These are phyloP conservation scores for Styela clava DNA, from an alignment of 23 tunicate species.

Conservation along the genomic window DNA sequence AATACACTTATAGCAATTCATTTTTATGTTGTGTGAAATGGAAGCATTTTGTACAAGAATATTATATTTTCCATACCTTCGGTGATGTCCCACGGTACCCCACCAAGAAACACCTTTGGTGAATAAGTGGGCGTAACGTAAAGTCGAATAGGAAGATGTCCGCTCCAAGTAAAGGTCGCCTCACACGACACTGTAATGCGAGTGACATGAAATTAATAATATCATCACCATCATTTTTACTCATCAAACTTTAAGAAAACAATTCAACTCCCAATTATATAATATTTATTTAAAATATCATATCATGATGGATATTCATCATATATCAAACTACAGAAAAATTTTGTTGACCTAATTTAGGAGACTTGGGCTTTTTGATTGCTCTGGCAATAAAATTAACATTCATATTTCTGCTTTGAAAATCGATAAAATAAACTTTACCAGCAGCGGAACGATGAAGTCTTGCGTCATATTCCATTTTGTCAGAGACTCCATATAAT, in stretches of 20 bases:
- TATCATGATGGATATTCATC: no score
- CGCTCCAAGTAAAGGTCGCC: conserved; percentile 87
- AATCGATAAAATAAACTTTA: conserved; percentile 5
- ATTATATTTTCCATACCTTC: conserved; percentile 52
- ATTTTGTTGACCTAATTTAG: neutral
- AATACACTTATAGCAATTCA: no score
- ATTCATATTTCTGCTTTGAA: neutral
- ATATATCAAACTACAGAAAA: no score
- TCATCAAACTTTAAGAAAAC: no score
- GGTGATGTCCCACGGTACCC: conserved; percentile 96
- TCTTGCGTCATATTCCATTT: conserved; percentile 91
- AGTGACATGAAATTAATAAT: no score
- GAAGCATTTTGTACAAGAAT: neutral
- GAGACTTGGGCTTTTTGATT: neutral
- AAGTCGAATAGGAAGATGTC: conserved; percentile 82
- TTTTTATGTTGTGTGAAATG: no score
- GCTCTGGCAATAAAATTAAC: no score
- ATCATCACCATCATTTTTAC: no score
- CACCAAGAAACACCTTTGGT: conserved; percentile 89
- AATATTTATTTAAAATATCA: no score
- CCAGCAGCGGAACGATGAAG: conserved; percentile 92
- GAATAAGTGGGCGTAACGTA: conserved; percentile 80
- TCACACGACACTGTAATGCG: conserved; percentile 80
- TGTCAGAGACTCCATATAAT: conserved; percentile 84
- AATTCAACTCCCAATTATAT: no score